Conservation (phyloP, 1,140 invertebrate species). For the Frieseomelitta varia region DNA sequence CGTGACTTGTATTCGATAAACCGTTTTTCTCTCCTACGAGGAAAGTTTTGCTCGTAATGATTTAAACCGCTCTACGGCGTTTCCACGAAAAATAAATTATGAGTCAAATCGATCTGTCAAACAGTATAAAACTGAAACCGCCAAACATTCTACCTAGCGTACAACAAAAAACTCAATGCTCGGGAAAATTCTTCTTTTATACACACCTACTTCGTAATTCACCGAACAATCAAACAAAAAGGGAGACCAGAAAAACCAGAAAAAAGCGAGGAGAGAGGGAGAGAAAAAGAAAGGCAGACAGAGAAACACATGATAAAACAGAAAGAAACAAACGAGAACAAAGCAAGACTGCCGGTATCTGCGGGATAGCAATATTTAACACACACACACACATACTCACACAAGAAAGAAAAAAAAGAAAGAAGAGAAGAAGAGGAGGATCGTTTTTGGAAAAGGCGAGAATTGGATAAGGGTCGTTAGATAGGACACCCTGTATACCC, state of each 20-base stretch:
- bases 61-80: background rate
- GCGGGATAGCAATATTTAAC: background rate
- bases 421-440: background rate
- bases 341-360: background rate
- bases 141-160: background rate
- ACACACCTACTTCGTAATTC: background rate
- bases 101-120: background rate
- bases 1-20: background rate
- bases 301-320: background rate
- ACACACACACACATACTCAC: background rate
- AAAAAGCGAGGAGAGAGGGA: background rate
- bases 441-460: slow-evolving; percentile 25
- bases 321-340: background rate
- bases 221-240: background rate
- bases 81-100: background rate
- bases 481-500: slow-evolving; percentile 43
- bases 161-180: background rate
- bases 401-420: too few species aligned
- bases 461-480: slow-evolving; percentile 47
- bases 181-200: background rate
- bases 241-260: background rate
- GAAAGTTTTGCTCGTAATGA: background rate
- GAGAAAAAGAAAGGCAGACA: too few species aligned
- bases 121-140: background rate
- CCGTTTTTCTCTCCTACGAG: background rate